Evolutionary conservation across 2,113 vertebrate species (phyloP).

Genomic region (Corvus cornix): DNA sequence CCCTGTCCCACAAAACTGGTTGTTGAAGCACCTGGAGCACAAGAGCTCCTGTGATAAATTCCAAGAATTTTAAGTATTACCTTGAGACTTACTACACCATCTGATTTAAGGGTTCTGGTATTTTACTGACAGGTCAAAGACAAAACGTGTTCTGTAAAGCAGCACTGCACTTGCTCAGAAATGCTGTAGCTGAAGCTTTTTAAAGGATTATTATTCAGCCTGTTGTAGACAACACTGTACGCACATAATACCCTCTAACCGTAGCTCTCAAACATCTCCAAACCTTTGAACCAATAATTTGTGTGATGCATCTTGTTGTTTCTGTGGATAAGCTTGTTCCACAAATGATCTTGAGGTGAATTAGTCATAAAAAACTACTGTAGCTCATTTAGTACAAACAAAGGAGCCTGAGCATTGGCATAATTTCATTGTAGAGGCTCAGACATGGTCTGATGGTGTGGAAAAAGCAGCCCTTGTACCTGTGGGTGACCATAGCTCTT

Average conservation of each 20-base stretch:
- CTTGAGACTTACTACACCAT: background rate
- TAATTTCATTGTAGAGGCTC: background rate
- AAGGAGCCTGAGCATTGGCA: background rate
- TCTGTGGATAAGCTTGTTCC: background rate
- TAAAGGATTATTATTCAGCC: background rate
- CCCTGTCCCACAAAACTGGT: background rate
- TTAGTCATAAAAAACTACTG: background rate
- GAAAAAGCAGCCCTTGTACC: background rate
- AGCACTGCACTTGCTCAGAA: background rate
- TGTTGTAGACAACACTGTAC: background rate
- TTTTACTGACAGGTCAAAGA: slow-evolving; percentile 23
- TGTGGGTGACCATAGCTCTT: background rate
- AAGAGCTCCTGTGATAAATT: background rate
- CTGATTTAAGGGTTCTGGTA: slow-evolving; percentile 14
- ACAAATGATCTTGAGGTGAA: background rate
- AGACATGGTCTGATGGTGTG: background rate
- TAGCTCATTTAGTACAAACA: background rate
- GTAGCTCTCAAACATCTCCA: background rate
- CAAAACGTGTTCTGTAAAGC: background rate
- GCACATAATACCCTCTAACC: background rate
- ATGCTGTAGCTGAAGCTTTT: background rate
- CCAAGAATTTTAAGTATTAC: background rate
- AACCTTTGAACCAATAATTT: background rate
- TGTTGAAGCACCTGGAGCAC: background rate
- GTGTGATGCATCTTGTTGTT: background rate